These are phyloP conservation scores for Thamnophis elegans DNA, from an alignment of 2,797 vertebrate species.

Conservation along the genomic window DNA sequence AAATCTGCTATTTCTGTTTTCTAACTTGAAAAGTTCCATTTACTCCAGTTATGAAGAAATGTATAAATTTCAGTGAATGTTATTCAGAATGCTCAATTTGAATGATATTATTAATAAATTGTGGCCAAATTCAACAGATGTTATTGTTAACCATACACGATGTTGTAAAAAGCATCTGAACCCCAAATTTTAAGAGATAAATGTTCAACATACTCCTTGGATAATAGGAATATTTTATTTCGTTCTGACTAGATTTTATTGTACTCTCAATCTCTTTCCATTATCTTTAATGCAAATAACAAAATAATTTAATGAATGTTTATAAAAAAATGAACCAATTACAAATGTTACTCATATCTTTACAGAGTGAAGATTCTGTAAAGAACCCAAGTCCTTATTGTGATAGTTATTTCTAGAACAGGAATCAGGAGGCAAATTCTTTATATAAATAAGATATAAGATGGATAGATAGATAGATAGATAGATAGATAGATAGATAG, in stretches of 20 bases:
- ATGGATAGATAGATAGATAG: too few relatives aligned
- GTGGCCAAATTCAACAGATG: neutral
- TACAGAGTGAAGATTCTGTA: neutral
- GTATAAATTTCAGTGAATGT: neutral
- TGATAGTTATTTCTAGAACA: neutral
- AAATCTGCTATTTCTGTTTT: neutral
- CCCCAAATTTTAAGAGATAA: neutral
- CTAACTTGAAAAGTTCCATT: neutral
- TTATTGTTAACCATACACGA: neutral
- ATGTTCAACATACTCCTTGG: neutral
- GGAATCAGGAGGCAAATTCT: neutral
- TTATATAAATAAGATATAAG: neutral
- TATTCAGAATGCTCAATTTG: neutral
- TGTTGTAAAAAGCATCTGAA: neutral
- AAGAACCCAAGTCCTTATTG: neutral
- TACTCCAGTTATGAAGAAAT: neutral
- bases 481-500: too few relatives aligned
- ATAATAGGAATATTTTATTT: neutral
- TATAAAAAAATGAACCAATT: neutral
- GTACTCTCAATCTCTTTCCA: neutral
- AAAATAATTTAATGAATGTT: neutral
- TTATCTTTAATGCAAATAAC: neutral
- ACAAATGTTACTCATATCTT: neutral
- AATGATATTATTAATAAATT: neutral
- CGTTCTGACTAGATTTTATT: neutral